Conservation (phyloP, 2,113 vertebrate species). For the Psammodynastes pulverulentus region DNA sequence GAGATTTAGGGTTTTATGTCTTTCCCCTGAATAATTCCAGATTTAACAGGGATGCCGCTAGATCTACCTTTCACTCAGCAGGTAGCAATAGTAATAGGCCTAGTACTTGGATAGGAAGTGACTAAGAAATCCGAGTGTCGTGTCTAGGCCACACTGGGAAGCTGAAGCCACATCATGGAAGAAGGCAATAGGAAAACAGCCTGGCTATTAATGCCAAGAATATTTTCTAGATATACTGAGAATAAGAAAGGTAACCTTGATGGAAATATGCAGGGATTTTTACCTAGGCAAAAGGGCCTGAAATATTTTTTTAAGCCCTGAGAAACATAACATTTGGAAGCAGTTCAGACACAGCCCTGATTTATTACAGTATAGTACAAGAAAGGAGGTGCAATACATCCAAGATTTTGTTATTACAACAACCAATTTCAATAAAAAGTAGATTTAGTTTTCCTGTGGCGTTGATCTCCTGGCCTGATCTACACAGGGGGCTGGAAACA, state of each 20-base stretch:
- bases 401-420: background rate
- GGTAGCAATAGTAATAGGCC: background rate
- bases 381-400: background rate
- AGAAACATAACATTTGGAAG: background rate
- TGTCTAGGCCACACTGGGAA: background rate
- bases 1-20: background rate
- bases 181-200: background rate
- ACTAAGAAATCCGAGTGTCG: background rate
- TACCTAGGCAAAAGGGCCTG: background rate
- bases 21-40: background rate
- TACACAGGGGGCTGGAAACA: background rate
- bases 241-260: background rate
- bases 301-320: background rate
- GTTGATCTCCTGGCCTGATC: background rate
- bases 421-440: background rate
- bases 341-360: background rate
- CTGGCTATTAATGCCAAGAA: background rate
- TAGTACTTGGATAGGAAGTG: background rate
- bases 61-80: background rate
- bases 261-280: background rate
- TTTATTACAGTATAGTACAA: background rate
- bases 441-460: background rate
- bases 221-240: background rate
- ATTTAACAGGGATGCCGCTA: rapidly evolving
- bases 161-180: background rate